A percentile compares a stretch with the other conserved stretches of the same genome.
These are phyloP conservation scores for Achatina immaculata DNA, from an alignment of 1,140 invertebrate genomes.

Conservation along the genomic window DNA sequence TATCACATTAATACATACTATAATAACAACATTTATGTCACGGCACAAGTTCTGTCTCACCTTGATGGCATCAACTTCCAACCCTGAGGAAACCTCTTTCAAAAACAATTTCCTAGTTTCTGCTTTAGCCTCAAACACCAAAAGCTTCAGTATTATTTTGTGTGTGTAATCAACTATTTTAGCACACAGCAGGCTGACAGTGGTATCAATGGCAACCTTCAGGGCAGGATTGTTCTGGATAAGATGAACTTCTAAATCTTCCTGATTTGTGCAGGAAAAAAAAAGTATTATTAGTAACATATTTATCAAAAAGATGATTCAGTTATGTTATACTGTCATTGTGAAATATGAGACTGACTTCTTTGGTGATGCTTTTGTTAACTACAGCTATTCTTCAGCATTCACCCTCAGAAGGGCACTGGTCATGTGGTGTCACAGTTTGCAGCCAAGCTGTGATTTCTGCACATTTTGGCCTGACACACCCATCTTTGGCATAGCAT, in stretches of 20 bases:
- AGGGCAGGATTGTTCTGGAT: not conserved
- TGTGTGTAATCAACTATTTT: constrained; percentile 24
- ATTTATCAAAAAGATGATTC: too few relatives aligned
- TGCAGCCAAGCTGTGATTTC: too few relatives aligned
- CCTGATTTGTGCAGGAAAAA: not conserved
- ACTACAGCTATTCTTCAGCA: too few relatives aligned
- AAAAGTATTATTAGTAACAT: not conserved
- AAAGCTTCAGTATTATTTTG: not conserved
- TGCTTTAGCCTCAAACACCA: constrained; percentile 19
- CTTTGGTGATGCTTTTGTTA: too few relatives aligned
- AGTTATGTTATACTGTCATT: too few relatives aligned
- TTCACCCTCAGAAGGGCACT: too few relatives aligned
- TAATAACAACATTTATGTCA: too few relatives aligned
- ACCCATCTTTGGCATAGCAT: too few relatives aligned
- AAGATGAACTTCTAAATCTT: constrained; percentile 26
- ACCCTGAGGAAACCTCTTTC: not conserved
- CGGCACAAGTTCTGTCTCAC: not conserved
- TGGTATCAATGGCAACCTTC: not conserved
- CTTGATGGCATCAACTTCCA: constrained; percentile 14
- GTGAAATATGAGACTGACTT: too few relatives aligned
- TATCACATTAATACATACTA: not conserved
- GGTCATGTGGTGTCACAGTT: too few relatives aligned
- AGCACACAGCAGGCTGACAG: constrained; percentile 9
- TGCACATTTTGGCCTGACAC: too few relatives aligned
- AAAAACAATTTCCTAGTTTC: constrained; percentile 15